Base-by-base conservation (phyloP, 2,888 invertebrate species). In the Tachina fera region DNA sequence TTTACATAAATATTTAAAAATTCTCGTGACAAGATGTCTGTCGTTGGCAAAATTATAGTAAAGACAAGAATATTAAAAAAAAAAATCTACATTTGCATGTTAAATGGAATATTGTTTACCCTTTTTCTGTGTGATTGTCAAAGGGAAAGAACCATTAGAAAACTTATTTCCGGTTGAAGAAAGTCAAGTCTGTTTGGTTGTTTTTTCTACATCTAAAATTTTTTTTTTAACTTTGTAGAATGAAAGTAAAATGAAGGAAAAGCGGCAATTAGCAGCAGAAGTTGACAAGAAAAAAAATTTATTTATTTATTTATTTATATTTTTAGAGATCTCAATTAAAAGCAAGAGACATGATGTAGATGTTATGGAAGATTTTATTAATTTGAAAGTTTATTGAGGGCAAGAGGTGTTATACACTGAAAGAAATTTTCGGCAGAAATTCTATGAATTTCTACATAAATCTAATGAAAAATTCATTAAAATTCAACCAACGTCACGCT, bases 151-250 rank as follows among this genome's bases (percentile, higher is more conserved):
- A 49, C 41, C 51, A 78, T 70, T 78, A 70, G 49, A 70, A 63
- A 70, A 63, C 43, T 78, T 71, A 71, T 71, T 78, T 63, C 45
- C 70, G 70, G 5, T 78, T 71, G 53, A 53, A 43, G 49, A 43
- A 41, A 43, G 41, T 49, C 51, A 43, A 9, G 43, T 51, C 10
- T 63, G 9, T 53, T 65, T n/a, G 3, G 19, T 45, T 16, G 1
- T 61, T 74, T 68, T 9, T 51, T 63, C 16, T 31, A 6, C 22
- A 9, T 65, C 31, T 31, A 31, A 31, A 31, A 31, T 19, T 63
- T 11, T 43, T 19, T 63, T 11, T 43, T 53, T 13, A 14, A 11
- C 43, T 78, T 61, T 78, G 14, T 31, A 39, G 51, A 70, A 70
- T 31, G n/a, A 45, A 41, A 45, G 19, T 53, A 61, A 63, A 61